A percentile compares a stretch with the other conserved stretches of the same genome.
Conservation (phyloP, 2,113 vertebrate genomes). For the Platysternon megacephalum region DNA sequence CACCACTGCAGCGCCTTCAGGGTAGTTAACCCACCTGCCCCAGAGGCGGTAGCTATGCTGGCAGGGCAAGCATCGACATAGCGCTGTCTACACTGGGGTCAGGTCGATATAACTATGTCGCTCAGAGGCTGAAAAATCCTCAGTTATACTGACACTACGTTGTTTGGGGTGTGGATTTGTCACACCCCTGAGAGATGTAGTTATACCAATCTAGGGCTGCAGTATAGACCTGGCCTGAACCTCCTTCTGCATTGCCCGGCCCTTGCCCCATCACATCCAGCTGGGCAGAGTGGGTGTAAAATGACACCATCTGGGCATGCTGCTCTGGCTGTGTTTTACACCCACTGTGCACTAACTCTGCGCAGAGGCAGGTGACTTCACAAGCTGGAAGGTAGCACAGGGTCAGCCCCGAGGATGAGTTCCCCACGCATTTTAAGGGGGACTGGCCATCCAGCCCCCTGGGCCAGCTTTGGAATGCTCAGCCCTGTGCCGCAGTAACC, state of each 20-base stretch:
- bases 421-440: accelerated
- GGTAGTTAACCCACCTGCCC: too few species aligned
- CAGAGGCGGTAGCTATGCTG: too few species aligned
- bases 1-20: too few species aligned
- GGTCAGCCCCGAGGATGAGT: neutral
- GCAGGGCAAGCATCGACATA: too few species aligned
- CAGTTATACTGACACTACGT: too few species aligned
- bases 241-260: neutral
- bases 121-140: too few species aligned
- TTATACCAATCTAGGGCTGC: too few species aligned
- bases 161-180: neutral
- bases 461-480: neutral
- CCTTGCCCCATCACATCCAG: neutral
- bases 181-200: too few species aligned
- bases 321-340: neutral
- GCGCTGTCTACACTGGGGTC: too few species aligned
- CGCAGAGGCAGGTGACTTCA: too few species aligned
- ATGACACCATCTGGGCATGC: neutral
- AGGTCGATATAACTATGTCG: too few species aligned
- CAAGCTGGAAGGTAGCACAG: neutral
- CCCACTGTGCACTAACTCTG: neutral
- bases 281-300: neutral
- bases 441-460: accelerated
- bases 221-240: neutral
- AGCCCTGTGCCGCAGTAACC: neutral